Conservation (phyloP, 2,888 invertebrate genomes). For the Drosophila histrio region DNA sequence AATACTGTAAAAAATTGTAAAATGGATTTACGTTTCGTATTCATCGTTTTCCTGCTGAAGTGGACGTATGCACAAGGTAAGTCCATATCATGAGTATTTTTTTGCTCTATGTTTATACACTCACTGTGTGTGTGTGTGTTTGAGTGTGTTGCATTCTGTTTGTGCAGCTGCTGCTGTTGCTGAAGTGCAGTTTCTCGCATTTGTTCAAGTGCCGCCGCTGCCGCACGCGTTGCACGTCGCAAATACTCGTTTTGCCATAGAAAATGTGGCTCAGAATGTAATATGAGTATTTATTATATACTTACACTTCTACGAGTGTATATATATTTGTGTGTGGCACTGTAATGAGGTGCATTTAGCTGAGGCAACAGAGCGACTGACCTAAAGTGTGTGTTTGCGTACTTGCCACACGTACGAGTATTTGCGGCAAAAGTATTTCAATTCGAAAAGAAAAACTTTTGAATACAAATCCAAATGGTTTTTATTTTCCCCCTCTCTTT, state of each 20-base stretch:
- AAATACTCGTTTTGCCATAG: conserved; percentile 60
- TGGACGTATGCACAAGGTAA: conserved; percentile 82
- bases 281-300: conserved; percentile 54
- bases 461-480: conserved; percentile 27
- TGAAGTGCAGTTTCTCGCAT: conserved; percentile 55
- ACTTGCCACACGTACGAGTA: conserved; percentile 16
- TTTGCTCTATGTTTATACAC: neutral
- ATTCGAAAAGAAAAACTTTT: conserved; percentile 40
- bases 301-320: conserved; percentile 5
- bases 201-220: conserved; percentile 57
- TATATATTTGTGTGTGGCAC: conserved; percentile 43
- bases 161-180: conserved; percentile 56
- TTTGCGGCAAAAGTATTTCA: conserved; percentile 34
- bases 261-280: conserved; percentile 54
- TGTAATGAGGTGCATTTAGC: conserved; percentile 75
- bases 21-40: conserved; percentile 82
- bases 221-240: conserved; percentile 42
- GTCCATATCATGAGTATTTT: conserved; percentile 41
- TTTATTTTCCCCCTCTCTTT: neutral
- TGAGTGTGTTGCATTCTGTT: conserved; percentile 47
- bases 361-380: conserved; percentile 52
- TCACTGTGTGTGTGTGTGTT: neutral
- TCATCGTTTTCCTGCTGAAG: conserved; percentile 82
- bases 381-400: conserved; percentile 31
- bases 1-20: conserved; percentile 75